These are phyloP conservation scores for Wasmannia auropunctata DNA, from an alignment of 1,140 invertebrate genomes.

Conservation along the genomic window DNA sequence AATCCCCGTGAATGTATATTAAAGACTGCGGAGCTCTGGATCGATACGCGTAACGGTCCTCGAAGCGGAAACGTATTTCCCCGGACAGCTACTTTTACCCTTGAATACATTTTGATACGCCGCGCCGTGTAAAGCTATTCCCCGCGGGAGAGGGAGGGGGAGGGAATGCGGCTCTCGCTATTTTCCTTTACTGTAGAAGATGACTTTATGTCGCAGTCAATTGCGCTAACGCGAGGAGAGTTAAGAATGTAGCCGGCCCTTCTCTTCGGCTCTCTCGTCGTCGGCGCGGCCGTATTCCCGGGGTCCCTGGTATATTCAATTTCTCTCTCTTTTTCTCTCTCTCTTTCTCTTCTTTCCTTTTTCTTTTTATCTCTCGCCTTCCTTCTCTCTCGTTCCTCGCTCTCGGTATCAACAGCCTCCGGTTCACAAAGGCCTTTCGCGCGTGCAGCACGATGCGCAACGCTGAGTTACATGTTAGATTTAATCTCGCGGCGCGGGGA, in stretches of 20 bases:
- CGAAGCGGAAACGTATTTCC: background rate
- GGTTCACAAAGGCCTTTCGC: constrained; percentile 19
- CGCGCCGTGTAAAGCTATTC: background rate
- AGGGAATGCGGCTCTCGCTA: background rate
- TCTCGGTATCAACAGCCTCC: constrained; percentile 28
- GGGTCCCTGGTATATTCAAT: constrained; percentile 35
- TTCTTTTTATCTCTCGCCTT: constrained; percentile 5
- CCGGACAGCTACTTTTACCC: background rate
- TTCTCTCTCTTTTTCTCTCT: constrained; percentile 7
- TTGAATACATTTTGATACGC: background rate
- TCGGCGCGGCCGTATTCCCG: background rate
- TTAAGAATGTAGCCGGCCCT: background rate
- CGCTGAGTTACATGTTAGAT: constrained; percentile 10
- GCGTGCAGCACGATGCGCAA: background rate
- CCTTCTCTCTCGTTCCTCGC: constrained; percentile 7
- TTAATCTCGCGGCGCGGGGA: background rate
- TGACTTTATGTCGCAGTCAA: background rate
- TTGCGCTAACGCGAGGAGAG: background rate
- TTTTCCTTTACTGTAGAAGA: background rate
- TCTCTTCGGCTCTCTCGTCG: background rate
- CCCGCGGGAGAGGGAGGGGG: no score
- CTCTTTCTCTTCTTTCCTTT: background rate
- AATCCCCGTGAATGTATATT: background rate
- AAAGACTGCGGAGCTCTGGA: background rate
- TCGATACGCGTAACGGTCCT: background rate